phyloP scores from a whole-genome alignment of 2,113 vertebrate genomes.

The Diphyllodes magnificus region DNA sequence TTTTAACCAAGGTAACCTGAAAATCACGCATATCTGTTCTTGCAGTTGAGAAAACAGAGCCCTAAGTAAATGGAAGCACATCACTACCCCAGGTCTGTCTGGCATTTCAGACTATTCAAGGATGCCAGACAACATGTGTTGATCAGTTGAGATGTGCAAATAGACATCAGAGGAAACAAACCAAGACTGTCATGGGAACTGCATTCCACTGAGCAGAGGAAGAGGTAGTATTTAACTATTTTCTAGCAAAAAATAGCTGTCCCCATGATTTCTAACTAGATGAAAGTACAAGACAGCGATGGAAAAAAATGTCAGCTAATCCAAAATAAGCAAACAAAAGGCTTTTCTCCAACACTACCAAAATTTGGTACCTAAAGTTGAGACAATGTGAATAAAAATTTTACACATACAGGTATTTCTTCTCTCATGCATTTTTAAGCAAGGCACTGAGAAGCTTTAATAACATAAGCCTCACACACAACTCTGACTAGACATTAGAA shows the following conservation, averaged over 20 bases:
- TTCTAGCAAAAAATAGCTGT: background rate
- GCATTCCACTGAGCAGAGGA: background rate
- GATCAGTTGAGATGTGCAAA: background rate
- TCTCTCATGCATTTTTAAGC: background rate
- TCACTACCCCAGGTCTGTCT: rapidly evolving
- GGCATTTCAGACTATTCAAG: background rate
- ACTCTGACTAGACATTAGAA: background rate
- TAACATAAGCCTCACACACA: background rate
- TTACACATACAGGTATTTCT: background rate
- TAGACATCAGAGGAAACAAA: background rate
- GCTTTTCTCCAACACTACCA: background rate
- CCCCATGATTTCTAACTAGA: background rate
- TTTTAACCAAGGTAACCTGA: background rate
- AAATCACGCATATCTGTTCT: background rate
- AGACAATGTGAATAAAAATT: background rate
- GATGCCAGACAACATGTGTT: background rate
- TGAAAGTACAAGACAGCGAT: background rate
- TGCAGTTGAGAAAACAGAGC: background rate
- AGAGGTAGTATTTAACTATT: background rate
- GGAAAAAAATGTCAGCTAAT: background rate
- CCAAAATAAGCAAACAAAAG: background rate
- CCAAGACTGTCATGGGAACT: background rate
- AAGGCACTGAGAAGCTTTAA: background rate
- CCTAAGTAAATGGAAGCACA: background rate
- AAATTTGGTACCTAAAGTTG: background rate